Conservation (phyloP, 35 echinoderm and acorn worm genomes). For the Apostichopus californicus region DNA sequence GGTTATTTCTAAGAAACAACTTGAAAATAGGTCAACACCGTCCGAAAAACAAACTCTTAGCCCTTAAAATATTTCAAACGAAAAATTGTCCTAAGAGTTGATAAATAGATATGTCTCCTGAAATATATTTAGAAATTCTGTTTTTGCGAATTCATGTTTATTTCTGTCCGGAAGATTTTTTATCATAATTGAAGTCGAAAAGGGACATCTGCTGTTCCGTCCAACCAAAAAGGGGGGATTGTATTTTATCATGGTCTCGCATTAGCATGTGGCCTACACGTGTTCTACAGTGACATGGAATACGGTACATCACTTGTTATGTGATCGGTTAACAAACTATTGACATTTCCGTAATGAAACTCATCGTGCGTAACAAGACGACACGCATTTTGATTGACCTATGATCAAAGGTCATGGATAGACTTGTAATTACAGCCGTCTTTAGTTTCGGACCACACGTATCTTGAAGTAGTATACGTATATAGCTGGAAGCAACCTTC, state of each 20-base stretch:
- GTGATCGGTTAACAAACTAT: background rate
- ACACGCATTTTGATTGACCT: conserved; percentile 34
- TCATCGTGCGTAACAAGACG: conserved; percentile 4
- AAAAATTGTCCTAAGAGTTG: too few species aligned
- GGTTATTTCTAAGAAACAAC: too few species aligned
- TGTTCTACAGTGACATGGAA: background rate
- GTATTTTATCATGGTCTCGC: background rate
- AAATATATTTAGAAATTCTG: too few species aligned
- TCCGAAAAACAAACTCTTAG: too few species aligned
- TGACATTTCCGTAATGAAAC: background rate
- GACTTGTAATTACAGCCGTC: conserved; percentile 18
- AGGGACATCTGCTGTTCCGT: background rate
- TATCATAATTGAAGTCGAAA: background rate
- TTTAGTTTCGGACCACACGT: conserved; percentile 38
- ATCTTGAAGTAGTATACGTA: background rate
- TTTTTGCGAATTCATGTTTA: too few species aligned
- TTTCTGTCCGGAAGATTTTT: background rate
- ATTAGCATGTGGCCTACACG: background rate
- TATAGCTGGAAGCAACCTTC: too few species aligned
- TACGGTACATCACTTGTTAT: background rate
- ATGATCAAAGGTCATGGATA: conserved; percentile 9
- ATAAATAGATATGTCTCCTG: too few species aligned
- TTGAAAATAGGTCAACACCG: too few species aligned
- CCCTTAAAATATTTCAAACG: too few species aligned
- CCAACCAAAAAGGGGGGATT: background rate